phyloP scores from a whole-genome alignment of 2,113 vertebrate species.

The Xiphorhynchus elegans region DNA sequence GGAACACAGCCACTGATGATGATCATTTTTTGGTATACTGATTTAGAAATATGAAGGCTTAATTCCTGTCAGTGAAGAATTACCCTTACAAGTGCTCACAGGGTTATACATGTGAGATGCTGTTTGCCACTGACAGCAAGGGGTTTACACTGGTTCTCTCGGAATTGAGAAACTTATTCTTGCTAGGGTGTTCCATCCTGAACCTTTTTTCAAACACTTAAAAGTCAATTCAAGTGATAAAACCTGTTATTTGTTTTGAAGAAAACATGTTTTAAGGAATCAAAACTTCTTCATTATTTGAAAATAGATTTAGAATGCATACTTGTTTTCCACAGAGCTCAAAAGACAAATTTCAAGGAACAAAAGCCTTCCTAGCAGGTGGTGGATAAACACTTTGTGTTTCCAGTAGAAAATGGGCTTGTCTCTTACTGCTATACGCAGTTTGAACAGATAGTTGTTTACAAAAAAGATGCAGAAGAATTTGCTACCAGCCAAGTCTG shows the following conservation, averaged over 20 bases:
- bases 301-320: slow-evolving; percentile 41
- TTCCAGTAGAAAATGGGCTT: background rate
- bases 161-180: slow-evolving; percentile 11
- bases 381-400: slow-evolving; percentile 60
- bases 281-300: slow-evolving; percentile 55
- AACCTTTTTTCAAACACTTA: slow-evolving; percentile 42
- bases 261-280: slow-evolving; percentile 54
- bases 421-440: slow-evolving; percentile 42
- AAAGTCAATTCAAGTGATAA: slow-evolving; percentile 58
- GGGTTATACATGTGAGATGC: background rate
- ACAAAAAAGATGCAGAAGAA: slow-evolving; percentile 14
- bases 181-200: slow-evolving; percentile 3
- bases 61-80: background rate
- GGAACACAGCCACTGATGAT: background rate
- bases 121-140: background rate
- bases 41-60: background rate
- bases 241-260: slow-evolving; percentile 58
- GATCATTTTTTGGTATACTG: background rate
- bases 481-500: slow-evolving; percentile 24
- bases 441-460: slow-evolving; percentile 46
- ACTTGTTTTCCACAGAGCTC: slow-evolving; percentile 6
- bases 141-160: slow-evolving; percentile 1
- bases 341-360: slow-evolving; percentile 53
- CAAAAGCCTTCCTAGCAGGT: slow-evolving; percentile 63
- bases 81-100: background rate